Evolutionary conservation across 2,113 vertebrate genomes (phyloP).

Genomic region (Rhinolophus ferrumequinum): DNA sequence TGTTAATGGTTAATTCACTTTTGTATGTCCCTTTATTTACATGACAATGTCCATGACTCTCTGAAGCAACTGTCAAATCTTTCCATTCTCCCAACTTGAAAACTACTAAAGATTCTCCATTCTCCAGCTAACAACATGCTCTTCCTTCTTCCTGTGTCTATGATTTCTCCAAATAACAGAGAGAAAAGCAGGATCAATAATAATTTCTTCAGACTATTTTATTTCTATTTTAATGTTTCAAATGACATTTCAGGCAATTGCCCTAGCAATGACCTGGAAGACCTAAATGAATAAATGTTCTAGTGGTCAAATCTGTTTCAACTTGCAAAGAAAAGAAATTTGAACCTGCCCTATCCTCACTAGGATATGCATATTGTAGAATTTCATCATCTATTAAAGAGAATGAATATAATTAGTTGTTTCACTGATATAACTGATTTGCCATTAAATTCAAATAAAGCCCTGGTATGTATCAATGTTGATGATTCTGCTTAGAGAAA

Average conservation of each 20-base stretch:
- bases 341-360: not conserved
- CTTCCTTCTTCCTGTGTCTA: not conserved
- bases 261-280: conserved; percentile 35
- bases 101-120: not conserved
- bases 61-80: not conserved
- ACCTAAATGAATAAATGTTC: conserved; percentile 6
- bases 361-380: not conserved
- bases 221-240: conserved; percentile 57
- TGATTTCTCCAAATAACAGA: conserved; percentile 28
- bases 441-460: conserved; percentile 64
- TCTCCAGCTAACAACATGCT: not conserved
- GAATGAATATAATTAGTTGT: conserved; percentile 45
- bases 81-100: not conserved
- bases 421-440: conserved; percentile 42
- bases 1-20: not conserved
- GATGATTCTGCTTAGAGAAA: conserved; percentile 62
- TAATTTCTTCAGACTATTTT: conserved; percentile 40
- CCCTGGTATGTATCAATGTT: conserved; percentile 28
- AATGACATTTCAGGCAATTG: conserved; percentile 30
- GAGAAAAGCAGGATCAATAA: conserved; percentile 43
- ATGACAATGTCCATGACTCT: not conserved
- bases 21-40: not conserved
- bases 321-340: conserved; percentile 10
- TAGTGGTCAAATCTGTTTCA: conserved; percentile 21
- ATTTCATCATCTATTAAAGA: conserved; percentile 46